Conservation (phyloP, 2,888 invertebrate genomes). For the Cordylochernes scorpioides region DNA sequence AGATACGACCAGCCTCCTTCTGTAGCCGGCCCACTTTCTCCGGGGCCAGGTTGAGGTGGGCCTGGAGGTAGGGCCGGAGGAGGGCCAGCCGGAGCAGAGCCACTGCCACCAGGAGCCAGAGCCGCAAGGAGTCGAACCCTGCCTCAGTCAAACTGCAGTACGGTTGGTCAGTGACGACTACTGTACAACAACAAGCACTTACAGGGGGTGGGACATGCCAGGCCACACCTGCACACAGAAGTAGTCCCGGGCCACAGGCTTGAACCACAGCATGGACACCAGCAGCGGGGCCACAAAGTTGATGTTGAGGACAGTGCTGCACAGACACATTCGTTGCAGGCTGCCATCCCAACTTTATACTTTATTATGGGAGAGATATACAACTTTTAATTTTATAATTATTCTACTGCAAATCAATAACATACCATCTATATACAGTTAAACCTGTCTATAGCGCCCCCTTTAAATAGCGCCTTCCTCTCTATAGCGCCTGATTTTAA, state of each 20-base stretch:
- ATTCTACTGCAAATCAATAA: too few relatives aligned
- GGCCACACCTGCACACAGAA: slow-evolving; percentile 46
- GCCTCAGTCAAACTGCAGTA: too few relatives aligned
- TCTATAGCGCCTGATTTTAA: too few relatives aligned
- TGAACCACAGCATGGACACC: slow-evolving; percentile 59
- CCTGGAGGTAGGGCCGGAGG: slow-evolving; percentile 67
- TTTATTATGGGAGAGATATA: too few relatives aligned
- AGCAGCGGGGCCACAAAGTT: slow-evolving; percentile 70
- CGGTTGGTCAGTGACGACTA: too few relatives aligned
- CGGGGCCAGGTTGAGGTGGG: slow-evolving; percentile 75
- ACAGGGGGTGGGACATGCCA: slow-evolving; percentile 53
- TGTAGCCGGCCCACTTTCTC: slow-evolving; percentile 49
- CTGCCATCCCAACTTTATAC: slow-evolving; percentile 2
- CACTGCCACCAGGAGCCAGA: slow-evolving; percentile 36
- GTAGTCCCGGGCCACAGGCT: slow-evolving; percentile 56
- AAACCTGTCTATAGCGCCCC: too few relatives aligned
- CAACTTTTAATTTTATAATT: too few relatives aligned
- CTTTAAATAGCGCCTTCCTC: too few relatives aligned
- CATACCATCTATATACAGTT: too few relatives aligned
- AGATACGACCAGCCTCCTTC: slow-evolving; percentile 76
- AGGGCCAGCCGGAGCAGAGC: slow-evolving; percentile 41
- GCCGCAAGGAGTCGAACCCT: slow-evolving; percentile 51
- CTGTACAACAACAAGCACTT: slow-evolving; percentile 25
- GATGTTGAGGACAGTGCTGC: slow-evolving; percentile 46
- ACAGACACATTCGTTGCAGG: too few relatives aligned